Evolutionary conservation across 1,140 invertebrate species (phyloP), one percentile per base, ranked within the genome.

Genomic region (Papilio polyxenes): DNA sequence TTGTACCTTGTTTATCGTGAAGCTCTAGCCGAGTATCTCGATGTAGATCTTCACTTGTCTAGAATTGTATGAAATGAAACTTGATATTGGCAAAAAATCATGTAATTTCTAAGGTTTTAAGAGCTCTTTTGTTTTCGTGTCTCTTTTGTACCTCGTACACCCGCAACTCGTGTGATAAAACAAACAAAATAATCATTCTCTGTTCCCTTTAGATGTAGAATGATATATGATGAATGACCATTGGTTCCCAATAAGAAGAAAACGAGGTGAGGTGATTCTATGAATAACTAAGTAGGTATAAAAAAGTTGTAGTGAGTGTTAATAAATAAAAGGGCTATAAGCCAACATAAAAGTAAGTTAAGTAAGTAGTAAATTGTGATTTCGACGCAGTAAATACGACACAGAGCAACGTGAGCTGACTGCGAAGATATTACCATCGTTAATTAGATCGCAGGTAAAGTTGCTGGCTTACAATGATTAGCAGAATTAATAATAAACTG

Each of bases 401-500:
- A 72, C 31, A 40, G 65, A 72, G 31, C 65, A 15, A 15, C 65
- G 65, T 72, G 65, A 72, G 31, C 11, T 11, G 65, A 72, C 65
- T 72, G 13, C 65, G n/a, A 40, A 72, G 48, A 48, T 77, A 77
- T 51, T 77, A 77, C 75, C 75, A 53, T 77, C 75, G 75, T 77
- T 77, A 77, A 77, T 77, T 77, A 77, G 75, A 77, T 77, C 75
- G 48, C 75, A 77, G 75, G 75, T 77, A 77, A 77, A 77, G 80
- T 85, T 85, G 69, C 81, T 80, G 81, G 77, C 81, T 84, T 53
- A 84, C 83, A 86, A 86, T 86, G 82, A 84, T 85, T 81, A 87
- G 81, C 80, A 69, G 83, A 69, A 85, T 85, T 88, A 87, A 86
- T 86, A 86, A 84, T 80, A 86, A 80, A 83, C 75, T 84, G 76